These are phyloP conservation scores for Pygocentrus nattereri DNA, from an alignment of 2,797 vertebrate genomes.

Conservation along the genomic window DNA sequence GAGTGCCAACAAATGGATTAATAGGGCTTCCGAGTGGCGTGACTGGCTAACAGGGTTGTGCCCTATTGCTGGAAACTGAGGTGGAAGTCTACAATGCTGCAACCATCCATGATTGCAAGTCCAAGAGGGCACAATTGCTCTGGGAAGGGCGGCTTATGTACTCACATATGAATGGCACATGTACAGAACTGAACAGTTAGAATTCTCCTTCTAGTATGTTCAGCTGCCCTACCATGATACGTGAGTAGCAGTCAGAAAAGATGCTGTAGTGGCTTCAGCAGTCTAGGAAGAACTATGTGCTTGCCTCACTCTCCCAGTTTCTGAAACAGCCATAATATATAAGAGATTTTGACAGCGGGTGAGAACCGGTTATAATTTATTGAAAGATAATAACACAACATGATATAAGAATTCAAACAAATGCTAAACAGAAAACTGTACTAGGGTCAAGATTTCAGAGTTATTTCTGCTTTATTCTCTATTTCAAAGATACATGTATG, in stretches of 20 bases:
- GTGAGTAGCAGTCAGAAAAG: background rate
- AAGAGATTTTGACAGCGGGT: background rate
- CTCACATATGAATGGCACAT: background rate
- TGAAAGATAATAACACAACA: background rate
- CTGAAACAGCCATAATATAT: background rate
- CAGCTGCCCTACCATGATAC: background rate
- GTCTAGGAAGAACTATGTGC: background rate
- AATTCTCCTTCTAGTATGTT: background rate
- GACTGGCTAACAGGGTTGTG: background rate
- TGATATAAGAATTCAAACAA: background rate
- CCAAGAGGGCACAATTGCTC: background rate
- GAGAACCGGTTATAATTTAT: background rate
- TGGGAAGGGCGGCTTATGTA: background rate
- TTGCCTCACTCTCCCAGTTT: background rate
- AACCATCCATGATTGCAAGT: background rate
- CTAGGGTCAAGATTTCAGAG: background rate
- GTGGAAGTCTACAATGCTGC: background rate
- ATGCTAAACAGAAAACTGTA: background rate
- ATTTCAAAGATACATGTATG: too few relatives aligned
- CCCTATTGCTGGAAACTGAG: background rate
- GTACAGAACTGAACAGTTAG: background rate
- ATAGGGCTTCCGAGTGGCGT: constrained; percentile 23
- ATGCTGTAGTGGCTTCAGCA: background rate
- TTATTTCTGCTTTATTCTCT: too few relatives aligned
- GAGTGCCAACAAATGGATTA: constrained; percentile 28